phyloP scores from a whole-genome alignment of 2,113 vertebrate species.

The Thunnus maccoyii region DNA sequence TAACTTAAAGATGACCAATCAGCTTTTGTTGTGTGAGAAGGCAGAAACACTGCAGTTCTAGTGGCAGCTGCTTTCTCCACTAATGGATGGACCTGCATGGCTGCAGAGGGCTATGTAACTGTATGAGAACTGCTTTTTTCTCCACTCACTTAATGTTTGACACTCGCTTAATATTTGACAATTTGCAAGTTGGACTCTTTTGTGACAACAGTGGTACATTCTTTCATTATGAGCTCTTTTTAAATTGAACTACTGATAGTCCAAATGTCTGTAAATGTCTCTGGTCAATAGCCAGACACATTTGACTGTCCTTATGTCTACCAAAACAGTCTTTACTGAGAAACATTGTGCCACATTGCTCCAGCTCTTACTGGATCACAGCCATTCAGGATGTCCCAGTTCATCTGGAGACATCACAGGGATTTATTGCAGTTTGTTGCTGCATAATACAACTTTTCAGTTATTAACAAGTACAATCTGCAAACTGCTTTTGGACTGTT shows the following conservation, averaged over 20 bases:
- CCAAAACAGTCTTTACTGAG: neutral
- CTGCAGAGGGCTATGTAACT: no score
- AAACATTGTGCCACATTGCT: slow-evolving; percentile 7
- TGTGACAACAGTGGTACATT: neutral
- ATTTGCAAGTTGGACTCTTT: neutral
- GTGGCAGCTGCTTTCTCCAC: no score
- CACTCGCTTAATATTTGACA: neutral
- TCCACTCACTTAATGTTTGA: no score
- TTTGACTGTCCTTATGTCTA: neutral
- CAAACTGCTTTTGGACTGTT: neutral
- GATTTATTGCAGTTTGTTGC: slow-evolving; percentile 13
- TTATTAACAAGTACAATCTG: neutral
- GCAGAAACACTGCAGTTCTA: no score
- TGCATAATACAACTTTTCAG: neutral
- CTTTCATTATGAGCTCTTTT: neutral
- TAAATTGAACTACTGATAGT: neutral
- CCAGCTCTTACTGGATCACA: slow-evolving; percentile 6
- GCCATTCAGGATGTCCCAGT: slow-evolving; percentile 17
- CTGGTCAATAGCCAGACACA: slow-evolving; percentile 5
- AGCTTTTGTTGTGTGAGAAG: no score
- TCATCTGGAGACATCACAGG: neutral
- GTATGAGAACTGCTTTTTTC: no score
- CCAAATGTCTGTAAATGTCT: neutral
- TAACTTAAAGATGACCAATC: no score
- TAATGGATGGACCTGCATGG: no score